A percentile compares a stretch with the other conserved stretches of the same genome.
These are phyloP conservation scores for Drosophila dunni DNA, from an alignment of 1,140 invertebrate species.

Conservation along the genomic window DNA sequence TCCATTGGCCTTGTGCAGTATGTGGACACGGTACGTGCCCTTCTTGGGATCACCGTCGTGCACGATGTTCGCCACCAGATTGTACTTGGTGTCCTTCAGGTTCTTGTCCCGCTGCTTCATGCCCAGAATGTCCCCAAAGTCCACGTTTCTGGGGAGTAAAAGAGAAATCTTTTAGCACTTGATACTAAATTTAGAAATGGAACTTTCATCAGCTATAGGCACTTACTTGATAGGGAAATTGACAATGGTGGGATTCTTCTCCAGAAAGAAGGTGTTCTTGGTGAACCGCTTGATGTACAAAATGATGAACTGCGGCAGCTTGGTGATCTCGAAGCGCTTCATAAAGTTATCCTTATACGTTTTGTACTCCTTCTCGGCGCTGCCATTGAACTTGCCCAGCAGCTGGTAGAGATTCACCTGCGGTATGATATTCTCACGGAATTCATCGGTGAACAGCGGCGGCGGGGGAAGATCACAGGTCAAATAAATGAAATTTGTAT, in stretches of 20 bases:
- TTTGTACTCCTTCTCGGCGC: constrained; percentile 98
- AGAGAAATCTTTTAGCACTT: too few relatives aligned
- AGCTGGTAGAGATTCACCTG: constrained; percentile 98
- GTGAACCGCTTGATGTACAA: constrained; percentile 99
- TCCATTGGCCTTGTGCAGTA: constrained; percentile 96
- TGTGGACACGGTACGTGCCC: constrained; percentile 97
- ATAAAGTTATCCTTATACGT: constrained; percentile 99
- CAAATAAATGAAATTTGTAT: constrained; percentile 97
- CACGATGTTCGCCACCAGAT: constrained; percentile 98
- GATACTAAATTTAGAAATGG: too few relatives aligned
- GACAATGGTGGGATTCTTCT: constrained; percentile 99
- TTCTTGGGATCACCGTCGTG: constrained; percentile 98
- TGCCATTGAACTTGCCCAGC: constrained; percentile 98
- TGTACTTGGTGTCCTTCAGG: constrained; percentile 92
- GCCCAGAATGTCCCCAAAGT: constrained; percentile 98
- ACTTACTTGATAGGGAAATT: constrained; percentile 99
- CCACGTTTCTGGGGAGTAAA: constrained; percentile 91
- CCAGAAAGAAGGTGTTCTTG: constrained; percentile 99
- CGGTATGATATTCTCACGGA: constrained; percentile 99
- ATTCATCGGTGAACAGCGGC: constrained; percentile 98
- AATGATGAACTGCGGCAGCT: constrained; percentile 98
- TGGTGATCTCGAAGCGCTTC: constrained; percentile 98
- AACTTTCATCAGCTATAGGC: too few relatives aligned
- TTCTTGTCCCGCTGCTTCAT: constrained; percentile 92
- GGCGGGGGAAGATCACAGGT: constrained; percentile 98